Conservation (phyloP, 1,140 invertebrate genomes). For the Archivesica marissinica region DNA sequence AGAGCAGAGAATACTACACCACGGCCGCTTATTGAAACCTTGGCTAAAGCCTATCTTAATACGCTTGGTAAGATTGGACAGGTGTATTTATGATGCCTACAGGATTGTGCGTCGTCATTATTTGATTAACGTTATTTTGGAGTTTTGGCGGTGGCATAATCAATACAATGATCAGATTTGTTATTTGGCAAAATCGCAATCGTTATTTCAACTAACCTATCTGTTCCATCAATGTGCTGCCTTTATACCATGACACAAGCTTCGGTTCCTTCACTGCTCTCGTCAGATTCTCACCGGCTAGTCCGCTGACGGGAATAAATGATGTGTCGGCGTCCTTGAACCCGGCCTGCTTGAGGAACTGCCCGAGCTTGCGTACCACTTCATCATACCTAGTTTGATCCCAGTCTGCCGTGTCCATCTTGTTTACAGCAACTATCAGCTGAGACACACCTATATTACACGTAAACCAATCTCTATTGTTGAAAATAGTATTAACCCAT, state of each 20-base stretch:
- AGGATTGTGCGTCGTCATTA: too few species aligned
- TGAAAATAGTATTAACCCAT: too few species aligned
- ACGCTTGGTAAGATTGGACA: too few species aligned
- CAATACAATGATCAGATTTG: too few species aligned
- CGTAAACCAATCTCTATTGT: too few species aligned
- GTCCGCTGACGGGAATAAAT: conserved; percentile 97
- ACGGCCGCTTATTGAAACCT: too few species aligned
- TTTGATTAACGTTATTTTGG: too few species aligned
- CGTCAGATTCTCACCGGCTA: conserved; percentile 96
- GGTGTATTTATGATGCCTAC: too few species aligned
- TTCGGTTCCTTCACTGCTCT: conserved; percentile 88
- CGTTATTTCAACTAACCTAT: conserved; percentile 87
- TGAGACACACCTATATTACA: conserved; percentile 90
- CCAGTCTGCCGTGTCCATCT: conserved; percentile 86
- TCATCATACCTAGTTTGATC: conserved; percentile 91
- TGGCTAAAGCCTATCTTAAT: too few species aligned
- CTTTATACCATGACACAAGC: conserved; percentile 93
- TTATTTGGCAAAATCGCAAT: too few species aligned
- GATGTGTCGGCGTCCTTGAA: conserved; percentile 94
- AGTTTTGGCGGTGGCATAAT: too few species aligned
- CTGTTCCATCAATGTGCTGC: conserved; percentile 91
- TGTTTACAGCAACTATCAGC: conserved; percentile 87
- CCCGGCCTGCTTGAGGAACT: conserved; percentile 97
- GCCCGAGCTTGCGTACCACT: conserved; percentile 92
- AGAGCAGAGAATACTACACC: too few species aligned